Evolutionary conservation across 92 coral and sea anemone genomes (phyloP).

Genomic region (Phenganax subtilis): DNA sequence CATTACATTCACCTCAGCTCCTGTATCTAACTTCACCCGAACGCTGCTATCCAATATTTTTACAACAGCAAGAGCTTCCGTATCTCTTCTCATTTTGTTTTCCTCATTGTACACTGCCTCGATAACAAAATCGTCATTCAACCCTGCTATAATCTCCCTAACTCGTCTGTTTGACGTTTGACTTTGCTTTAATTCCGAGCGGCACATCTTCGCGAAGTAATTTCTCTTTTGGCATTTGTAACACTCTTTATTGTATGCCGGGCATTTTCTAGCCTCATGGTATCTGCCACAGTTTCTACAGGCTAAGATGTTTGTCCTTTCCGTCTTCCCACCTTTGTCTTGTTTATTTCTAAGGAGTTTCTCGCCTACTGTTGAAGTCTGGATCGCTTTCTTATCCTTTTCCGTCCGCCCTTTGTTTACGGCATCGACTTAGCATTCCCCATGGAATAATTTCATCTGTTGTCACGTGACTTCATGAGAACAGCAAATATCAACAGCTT

Average conservation of each 20-base stretch:
- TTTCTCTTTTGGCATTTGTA: constrained; percentile 11
- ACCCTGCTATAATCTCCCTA: background rate
- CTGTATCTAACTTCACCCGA: too few relatives aligned
- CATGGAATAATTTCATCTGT: too few relatives aligned
- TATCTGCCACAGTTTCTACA: too few relatives aligned
- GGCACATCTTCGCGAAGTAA: background rate
- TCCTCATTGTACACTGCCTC: background rate
- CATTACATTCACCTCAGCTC: too few relatives aligned
- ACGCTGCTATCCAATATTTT: too few relatives aligned
- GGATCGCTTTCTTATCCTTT: too few relatives aligned
- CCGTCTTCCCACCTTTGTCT: background rate
- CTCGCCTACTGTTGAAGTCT: too few relatives aligned
- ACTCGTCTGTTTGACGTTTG: background rate
- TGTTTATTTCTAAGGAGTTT: background rate
- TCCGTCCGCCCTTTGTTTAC: too few relatives aligned
- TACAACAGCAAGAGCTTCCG: background rate
- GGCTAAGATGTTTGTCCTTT: background rate
- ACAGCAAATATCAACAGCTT: background rate
- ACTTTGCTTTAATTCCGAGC: too few relatives aligned
- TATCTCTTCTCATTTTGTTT: background rate
- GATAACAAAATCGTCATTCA: background rate
- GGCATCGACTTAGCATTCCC: too few relatives aligned
- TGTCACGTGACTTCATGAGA: too few relatives aligned
- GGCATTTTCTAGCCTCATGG: too few relatives aligned
- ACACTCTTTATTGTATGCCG: background rate